Evolutionary conservation across 2,113 vertebrate genomes (phyloP).

Genomic region (Saguinus midas): DNA sequence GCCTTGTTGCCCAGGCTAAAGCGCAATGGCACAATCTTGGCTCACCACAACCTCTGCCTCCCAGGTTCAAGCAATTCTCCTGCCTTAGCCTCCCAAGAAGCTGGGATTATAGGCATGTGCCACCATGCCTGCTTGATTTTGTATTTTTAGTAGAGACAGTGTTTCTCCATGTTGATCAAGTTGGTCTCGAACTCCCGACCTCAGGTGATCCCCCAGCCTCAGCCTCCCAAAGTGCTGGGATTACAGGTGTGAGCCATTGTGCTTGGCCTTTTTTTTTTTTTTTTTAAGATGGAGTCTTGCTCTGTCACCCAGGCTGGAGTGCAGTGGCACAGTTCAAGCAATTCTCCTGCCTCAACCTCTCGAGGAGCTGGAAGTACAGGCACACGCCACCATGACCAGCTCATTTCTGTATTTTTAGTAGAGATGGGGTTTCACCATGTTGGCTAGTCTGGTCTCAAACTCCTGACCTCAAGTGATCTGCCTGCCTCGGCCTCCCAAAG

Average conservation of each 20-base stretch:
- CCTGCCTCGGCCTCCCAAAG: background rate
- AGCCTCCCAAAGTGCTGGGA: too few species aligned
- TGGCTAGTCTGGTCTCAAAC: background rate
- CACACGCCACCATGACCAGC: fast-evolving
- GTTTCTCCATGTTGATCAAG: too few species aligned
- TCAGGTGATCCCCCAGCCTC: fast-evolving
- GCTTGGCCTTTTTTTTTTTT: too few species aligned
- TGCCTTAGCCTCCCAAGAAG: background rate
- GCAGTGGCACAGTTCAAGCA: too few species aligned
- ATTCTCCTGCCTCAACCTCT: too few species aligned
- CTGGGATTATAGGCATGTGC: background rate
- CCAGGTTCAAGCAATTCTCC: background rate
- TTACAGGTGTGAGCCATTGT: too few species aligned
- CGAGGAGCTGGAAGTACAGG: too few species aligned
- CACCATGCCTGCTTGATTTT: background rate
- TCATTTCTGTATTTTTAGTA: background rate
- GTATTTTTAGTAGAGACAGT: background rate
- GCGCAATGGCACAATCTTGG: too few species aligned
- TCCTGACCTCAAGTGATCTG: fast-evolving
- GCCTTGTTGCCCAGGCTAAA: background rate
- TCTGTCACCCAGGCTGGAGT: too few species aligned
- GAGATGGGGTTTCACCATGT: background rate
- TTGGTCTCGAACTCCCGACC: too few species aligned
- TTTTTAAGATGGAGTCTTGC: too few species aligned
- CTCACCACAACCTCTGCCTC: background rate